Evolutionary conservation across 2,888 invertebrate genomes (phyloP).

Genomic region (Andrena camellia): DNA sequence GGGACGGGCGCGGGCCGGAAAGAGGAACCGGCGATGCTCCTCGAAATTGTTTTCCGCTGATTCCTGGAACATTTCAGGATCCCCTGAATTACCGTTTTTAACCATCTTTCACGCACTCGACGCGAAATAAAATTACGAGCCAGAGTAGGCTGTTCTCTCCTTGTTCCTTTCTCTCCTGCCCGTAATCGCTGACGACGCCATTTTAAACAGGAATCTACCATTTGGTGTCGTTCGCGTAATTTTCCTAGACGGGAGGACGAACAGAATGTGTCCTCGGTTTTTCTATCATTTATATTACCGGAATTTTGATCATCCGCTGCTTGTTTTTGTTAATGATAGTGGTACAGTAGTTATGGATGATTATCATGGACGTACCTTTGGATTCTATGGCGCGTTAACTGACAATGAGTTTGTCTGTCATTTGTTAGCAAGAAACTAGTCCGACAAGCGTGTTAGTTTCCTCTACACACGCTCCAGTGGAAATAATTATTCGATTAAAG

Average conservation of each 20-base stretch:
- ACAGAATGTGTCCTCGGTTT: neutral
- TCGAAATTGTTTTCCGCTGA: conserved; percentile 46
- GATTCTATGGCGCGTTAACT: neutral
- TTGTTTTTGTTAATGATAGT: neutral
- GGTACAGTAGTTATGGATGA: neutral
- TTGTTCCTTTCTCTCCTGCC: neutral
- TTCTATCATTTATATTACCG: neutral
- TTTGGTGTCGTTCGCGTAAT: neutral
- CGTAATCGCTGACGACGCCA: neutral
- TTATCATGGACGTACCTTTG: neutral
- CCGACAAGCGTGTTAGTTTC: neutral
- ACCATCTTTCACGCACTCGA: conserved; percentile 42
- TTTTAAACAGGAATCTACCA: too few relatives aligned
- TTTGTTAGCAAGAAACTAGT: neutral
- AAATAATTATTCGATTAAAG: conserved; percentile 8
- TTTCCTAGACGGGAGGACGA: neutral
- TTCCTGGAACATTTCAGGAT: conserved; percentile 42
- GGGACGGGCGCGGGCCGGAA: conserved; percentile 12
- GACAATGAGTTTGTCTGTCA: neutral
- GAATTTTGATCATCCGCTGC: neutral
- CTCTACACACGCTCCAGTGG: neutral
- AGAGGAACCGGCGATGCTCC: conserved; percentile 5
- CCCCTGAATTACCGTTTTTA: conserved; percentile 39
- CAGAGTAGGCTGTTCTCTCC: too few relatives aligned
- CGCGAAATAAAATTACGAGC: conserved; percentile 35